Percentiles rank a stretch among this genome's conserved stretches.
These are phyloP conservation scores for Atrichornis clamosus DNA, from an alignment of 2,113 vertebrate genomes.

Conservation along the genomic window DNA sequence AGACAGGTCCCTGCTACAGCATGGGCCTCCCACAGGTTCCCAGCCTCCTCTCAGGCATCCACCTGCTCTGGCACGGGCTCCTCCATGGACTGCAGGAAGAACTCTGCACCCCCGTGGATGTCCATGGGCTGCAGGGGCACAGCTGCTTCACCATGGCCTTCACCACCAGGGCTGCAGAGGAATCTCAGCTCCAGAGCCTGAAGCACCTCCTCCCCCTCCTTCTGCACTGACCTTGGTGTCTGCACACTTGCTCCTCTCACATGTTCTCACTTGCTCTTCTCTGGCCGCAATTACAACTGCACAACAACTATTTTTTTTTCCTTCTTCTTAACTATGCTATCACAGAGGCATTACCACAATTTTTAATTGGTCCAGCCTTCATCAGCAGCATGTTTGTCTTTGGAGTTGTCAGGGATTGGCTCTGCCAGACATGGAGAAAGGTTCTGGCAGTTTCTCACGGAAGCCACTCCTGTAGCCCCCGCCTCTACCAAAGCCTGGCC, in stretches of 20 bases:
- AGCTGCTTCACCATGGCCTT: background rate
- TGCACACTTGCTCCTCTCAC: background rate
- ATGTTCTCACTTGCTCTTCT: background rate
- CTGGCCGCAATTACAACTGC: fast-evolving
- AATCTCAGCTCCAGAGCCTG: background rate
- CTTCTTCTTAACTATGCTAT: background rate
- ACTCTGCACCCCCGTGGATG: background rate
- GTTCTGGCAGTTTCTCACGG: background rate
- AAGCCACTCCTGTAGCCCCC: background rate
- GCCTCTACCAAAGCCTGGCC: background rate
- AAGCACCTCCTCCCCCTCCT: background rate
- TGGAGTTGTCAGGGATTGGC: background rate
- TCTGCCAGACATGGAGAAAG: background rate
- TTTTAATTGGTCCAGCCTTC: background rate
- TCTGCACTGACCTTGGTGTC: background rate
- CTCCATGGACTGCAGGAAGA: background rate
- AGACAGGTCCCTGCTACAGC: background rate
- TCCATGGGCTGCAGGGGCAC: background rate
- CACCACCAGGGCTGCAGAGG: background rate
- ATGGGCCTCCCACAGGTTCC: background rate
- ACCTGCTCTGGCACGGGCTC: background rate
- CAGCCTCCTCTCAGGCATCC: background rate
- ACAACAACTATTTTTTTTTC: background rate
- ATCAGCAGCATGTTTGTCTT: fast-evolving
- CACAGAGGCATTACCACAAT: fast-evolving